Evolutionary conservation across 2,888 invertebrate genomes (phyloP).

Genomic region (Falcaria lacertinaria): DNA sequence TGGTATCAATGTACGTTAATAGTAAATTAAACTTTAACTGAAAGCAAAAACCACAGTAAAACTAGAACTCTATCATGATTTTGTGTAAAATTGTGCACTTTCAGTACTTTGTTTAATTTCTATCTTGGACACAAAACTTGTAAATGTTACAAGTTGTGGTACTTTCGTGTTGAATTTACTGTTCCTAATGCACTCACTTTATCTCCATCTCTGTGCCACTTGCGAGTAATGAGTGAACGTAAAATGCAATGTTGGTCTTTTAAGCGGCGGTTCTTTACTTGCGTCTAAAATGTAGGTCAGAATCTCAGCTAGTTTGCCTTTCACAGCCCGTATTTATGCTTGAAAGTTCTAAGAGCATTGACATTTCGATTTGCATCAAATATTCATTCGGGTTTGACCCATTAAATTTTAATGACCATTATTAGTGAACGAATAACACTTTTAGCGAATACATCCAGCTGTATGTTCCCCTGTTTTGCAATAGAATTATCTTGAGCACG

Average conservation of each 20-base stretch:
- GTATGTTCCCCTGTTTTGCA: too few species aligned
- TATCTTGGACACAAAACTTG: constrained; percentile 12
- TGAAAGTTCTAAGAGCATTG: constrained; percentile 14
- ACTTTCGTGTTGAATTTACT: constrained; percentile 39
- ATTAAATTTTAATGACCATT: constrained; percentile 1
- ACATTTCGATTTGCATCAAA: constrained; percentile 26
- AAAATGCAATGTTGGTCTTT: constrained; percentile 16
- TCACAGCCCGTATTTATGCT: constrained; percentile 13
- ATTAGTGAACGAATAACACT: neutral
- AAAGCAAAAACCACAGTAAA: neutral
- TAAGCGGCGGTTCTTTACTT: constrained; percentile 25
- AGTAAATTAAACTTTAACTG: constrained; percentile 6
- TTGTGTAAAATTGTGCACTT: constrained; percentile 2
- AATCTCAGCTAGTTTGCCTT: constrained; percentile 20
- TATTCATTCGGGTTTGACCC: constrained; percentile 14
- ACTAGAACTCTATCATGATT: neutral
- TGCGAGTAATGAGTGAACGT: constrained; percentile 10
- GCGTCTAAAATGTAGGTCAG: constrained; percentile 34
- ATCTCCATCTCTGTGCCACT: constrained; percentile 24
- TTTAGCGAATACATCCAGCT: neutral
- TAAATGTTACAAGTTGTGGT: constrained; percentile 31
- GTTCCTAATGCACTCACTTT: constrained; percentile 42
- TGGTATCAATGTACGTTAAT: constrained; percentile 5
- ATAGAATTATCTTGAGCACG: too few species aligned
- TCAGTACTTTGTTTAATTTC: constrained; percentile 3